These are phyloP conservation scores for Periplaneta americana DNA, from an alignment of 1,140 invertebrate genomes.

Conservation along the genomic window DNA sequence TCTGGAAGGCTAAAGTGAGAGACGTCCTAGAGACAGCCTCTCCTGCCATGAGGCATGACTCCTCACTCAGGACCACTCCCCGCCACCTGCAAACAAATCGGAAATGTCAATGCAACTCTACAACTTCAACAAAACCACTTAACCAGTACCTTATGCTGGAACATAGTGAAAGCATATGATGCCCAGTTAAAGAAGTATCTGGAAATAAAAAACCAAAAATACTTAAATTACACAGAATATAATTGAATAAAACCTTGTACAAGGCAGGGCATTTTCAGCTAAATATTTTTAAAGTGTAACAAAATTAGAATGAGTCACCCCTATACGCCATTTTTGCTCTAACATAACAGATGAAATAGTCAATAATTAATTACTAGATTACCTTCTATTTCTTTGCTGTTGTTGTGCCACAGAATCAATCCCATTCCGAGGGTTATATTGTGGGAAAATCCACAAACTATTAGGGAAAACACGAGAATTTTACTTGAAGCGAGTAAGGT, in stretches of 20 bases:
- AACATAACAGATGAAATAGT: too few relatives aligned
- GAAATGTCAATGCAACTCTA: background rate
- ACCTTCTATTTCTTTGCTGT: too few relatives aligned
- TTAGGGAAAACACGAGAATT: too few relatives aligned
- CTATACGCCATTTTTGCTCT: too few relatives aligned
- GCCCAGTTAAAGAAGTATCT: background rate
- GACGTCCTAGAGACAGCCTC: slow-evolving; percentile 14
- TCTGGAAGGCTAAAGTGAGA: slow-evolving; percentile 15
- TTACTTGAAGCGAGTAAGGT: too few relatives aligned
- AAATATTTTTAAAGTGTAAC: too few relatives aligned
- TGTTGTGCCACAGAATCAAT: too few relatives aligned
- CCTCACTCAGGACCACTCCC: slow-evolving; percentile 1
- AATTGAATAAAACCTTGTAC: background rate
- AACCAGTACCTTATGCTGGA: background rate
- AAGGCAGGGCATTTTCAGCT: too few relatives aligned
- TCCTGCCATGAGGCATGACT: slow-evolving; percentile 21
- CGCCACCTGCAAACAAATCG: background rate
- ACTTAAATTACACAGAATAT: background rate
- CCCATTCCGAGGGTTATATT: too few relatives aligned
- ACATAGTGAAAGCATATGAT: background rate
- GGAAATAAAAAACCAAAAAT: background rate
- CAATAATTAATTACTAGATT: too few relatives aligned
- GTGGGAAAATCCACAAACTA: too few relatives aligned
- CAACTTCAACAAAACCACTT: background rate
- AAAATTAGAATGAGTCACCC: too few relatives aligned